Base-by-base conservation (phyloP, 2,888 invertebrate species). In the Aleiodes leptofemur region DNA sequence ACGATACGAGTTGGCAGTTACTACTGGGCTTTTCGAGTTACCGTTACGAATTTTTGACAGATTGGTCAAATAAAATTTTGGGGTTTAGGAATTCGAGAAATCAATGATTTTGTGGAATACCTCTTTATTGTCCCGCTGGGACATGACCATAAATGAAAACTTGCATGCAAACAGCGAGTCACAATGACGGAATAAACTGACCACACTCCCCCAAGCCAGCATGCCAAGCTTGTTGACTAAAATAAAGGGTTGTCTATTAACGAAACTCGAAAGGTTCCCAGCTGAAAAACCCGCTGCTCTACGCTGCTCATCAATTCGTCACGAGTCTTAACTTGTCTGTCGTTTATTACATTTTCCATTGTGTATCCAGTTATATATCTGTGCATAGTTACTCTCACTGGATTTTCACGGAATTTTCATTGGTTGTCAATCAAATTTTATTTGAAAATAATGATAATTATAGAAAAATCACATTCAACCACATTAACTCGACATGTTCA, bases 211-310 rank as follows among this genome's bases (percentile, higher is more conserved):
- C 50, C 38, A 80, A 72, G 78, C 83, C 81, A 83, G 82, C 83
- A 80, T 83, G 79, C 81, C 81, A 83, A 81, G 79, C 85, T 86
- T 87, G 87, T 88, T 88, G 85, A 84, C 85, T 84, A 88, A 59
- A 88, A 88, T 88, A 87, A 87, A 87, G 85, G 85, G 85, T 86
- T 82, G 83, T 82, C 81, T 83, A 85, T 84, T 83, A 82, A 73
- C 72, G 73, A 43, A 82, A 81, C 80, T 78, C 57, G 78, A 82
- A 77, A 71, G 77, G 76, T 68, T 71, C 77, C 74, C 70, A 73
- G 38, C 68, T 43, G 14, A 48, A 70, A 73, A 70, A 74, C 76
- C 72, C 76, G 70, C 69, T 50, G 73, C 64, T 72, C 80, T 83
- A 83, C 82, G 83, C 82, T 83, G 83, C 82, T 83, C 77, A 74